A percentile compares a stretch with the other conserved stretches of the same genome.
phyloP scores from a whole-genome alignment of 2,113 vertebrate genomes.

The Haemorhous mexicanus region DNA sequence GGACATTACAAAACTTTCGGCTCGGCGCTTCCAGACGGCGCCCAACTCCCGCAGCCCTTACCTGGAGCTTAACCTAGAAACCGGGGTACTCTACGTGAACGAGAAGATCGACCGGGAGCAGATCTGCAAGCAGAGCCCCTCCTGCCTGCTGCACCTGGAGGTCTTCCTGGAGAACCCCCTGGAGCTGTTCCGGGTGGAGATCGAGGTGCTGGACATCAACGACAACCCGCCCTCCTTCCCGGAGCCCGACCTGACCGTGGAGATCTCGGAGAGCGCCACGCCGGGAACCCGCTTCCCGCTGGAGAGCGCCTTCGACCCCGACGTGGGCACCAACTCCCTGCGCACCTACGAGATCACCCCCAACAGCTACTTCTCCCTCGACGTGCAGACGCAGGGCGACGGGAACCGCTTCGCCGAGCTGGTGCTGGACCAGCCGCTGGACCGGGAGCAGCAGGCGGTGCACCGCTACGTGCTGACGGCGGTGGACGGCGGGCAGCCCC shows the following conservation, averaged over 20 bases:
- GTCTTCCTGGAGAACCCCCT: constrained; percentile 96
- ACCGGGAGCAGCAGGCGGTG: constrained; percentile 93
- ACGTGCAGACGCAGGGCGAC: constrained; percentile 95
- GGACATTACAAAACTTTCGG: constrained; percentile 96
- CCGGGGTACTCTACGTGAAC: constrained; percentile 89
- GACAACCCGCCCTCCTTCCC: constrained; percentile 95
- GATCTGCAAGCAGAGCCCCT: constrained; percentile 92
- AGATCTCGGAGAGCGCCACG: constrained; percentile 97
- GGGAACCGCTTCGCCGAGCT: constrained; percentile 95
- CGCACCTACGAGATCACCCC: constrained; percentile 95
- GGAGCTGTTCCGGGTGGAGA: constrained; percentile 94
- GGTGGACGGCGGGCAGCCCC: constrained; percentile 89
- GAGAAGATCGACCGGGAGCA: constrained; percentile 95
- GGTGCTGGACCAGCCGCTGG: constrained; percentile 90
- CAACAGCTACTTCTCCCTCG: constrained; percentile 92
- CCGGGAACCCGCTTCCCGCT: constrained; percentile 94
- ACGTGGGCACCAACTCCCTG: constrained; percentile 95
- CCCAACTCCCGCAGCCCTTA: constrained; percentile 91
- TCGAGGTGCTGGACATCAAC: constrained; percentile 96
- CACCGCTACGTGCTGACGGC: constrained; percentile 97
- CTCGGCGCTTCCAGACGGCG: constrained; percentile 92
- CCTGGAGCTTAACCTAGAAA: constrained; percentile 95
- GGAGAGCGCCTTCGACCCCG: constrained; percentile 96
- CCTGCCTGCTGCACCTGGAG: constrained; percentile 93
- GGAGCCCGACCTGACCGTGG: constrained; percentile 92